These are phyloP conservation scores for Acrocephalus kingi DNA, from an alignment of 2,113 vertebrate species.

Conservation along the genomic window DNA sequence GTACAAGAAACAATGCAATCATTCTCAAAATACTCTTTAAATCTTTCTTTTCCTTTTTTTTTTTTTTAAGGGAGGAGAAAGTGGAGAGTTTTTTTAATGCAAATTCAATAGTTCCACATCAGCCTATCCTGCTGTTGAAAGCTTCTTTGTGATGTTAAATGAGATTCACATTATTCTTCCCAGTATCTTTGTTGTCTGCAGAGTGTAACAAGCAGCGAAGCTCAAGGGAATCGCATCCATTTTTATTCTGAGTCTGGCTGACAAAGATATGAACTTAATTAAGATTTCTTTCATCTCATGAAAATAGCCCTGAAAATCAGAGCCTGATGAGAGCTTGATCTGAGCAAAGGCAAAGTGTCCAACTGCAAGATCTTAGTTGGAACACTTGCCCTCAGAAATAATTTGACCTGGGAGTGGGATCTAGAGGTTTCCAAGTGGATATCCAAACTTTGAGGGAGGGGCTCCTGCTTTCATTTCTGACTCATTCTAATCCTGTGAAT, in stretches of 20 bases:
- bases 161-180: slow-evolving; percentile 20
- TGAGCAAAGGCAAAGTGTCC: background rate
- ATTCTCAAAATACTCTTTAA: background rate
- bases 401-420: background rate
- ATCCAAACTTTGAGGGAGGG: background rate
- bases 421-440: background rate
- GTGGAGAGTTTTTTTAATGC: background rate
- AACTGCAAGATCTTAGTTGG: background rate
- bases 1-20: background rate
- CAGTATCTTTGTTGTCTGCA: slow-evolving; percentile 21
- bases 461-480: background rate
- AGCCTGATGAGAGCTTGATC: background rate
- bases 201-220: background rate
- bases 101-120: background rate
- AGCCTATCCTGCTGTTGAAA: background rate
- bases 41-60: background rate
- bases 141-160: slow-evolving; percentile 43
- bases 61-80: background rate
- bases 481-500: background rate
- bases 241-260: slow-evolving; percentile 43
- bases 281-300: slow-evolving; percentile 33
- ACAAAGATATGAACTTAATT: slow-evolving; percentile 55
- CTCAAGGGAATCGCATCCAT: background rate
- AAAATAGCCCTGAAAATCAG: slow-evolving; percentile 12
- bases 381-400: background rate